phyloP scores from a whole-genome alignment of 1,140 invertebrate genomes.

The Cheumatopsyche charites region DNA sequence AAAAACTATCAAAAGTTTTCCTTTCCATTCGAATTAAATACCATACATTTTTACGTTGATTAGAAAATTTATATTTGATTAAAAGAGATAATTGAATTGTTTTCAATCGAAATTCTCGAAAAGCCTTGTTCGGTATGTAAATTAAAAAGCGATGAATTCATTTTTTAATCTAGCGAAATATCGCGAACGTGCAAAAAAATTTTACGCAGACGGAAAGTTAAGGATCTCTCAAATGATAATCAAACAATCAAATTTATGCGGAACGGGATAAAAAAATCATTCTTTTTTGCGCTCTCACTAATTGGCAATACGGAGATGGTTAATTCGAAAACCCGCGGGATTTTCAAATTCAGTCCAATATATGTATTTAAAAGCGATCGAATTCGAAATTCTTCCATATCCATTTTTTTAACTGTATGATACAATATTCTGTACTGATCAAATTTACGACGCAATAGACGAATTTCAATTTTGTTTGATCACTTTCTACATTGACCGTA shows the following conservation, averaged over 20 bases:
- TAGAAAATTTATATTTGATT: too few relatives aligned
- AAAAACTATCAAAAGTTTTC: too few relatives aligned
- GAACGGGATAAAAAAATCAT: background rate
- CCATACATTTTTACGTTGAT: too few relatives aligned
- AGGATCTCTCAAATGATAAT: conserved; percentile 11
- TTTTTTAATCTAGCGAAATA: conserved; percentile 10
- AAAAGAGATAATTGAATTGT: too few relatives aligned
- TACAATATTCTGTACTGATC: too few relatives aligned
- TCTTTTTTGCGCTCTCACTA: conserved; percentile 11
- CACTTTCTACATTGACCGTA: too few relatives aligned
- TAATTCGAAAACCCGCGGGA: background rate
- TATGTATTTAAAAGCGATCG: background rate
- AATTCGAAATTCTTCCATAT: background rate
- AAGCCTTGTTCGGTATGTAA: background rate
- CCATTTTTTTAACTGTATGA: conserved; percentile 17
- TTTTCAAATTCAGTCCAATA: background rate
- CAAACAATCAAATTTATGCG: conserved; percentile 21
- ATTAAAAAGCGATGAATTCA: conserved; percentile 5
- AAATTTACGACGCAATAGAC: too few relatives aligned
- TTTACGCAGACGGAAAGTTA: background rate
- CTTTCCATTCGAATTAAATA: too few relatives aligned
- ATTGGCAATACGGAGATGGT: conserved; percentile 7
- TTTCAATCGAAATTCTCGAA: background rate
- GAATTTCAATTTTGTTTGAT: too few relatives aligned
- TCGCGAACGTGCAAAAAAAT: background rate